These are phyloP conservation scores for Hydractinia symbiolongicarpus DNA, from an alignment of 30 jellyfish, hydroid and myxozoan species.

Conservation along the genomic window DNA sequence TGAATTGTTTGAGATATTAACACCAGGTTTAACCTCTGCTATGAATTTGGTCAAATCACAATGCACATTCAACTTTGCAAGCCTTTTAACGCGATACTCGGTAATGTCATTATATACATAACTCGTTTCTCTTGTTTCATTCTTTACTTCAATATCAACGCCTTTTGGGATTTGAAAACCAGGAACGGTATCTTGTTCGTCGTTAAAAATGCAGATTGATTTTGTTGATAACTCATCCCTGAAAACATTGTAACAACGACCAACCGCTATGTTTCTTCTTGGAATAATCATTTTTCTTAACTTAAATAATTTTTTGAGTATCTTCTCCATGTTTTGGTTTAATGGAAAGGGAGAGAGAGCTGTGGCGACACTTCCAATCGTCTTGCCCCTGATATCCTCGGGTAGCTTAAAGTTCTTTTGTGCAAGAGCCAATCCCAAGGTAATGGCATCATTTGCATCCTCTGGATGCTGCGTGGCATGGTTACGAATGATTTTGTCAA, in stretches of 20 bases:
- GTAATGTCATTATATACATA: not conserved
- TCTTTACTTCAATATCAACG: not conserved
- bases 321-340: not conserved
- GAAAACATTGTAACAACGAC: not conserved
- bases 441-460: not conserved
- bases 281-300: not conserved
- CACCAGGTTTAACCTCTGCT: not conserved
- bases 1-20: not conserved
- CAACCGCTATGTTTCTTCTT: not conserved
- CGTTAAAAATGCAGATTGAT: not conserved
- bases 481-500: not conserved
- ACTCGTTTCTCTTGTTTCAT: not conserved
- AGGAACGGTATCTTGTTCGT: not conserved
- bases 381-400: not conserved
- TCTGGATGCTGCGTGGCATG: not conserved
- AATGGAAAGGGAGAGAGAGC: not conserved
- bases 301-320: not conserved
- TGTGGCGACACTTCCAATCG: not conserved
- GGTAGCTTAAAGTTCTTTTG: not conserved
- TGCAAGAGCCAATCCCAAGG: not conserved
- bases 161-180: not conserved
- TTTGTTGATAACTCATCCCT: not conserved
- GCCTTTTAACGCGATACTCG: not conserved
- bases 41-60: not conserved
- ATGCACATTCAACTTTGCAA: constrained; percentile 7